Base-by-base conservation (phyloP, 2,888 invertebrate species). In the Nineta flava region DNA sequence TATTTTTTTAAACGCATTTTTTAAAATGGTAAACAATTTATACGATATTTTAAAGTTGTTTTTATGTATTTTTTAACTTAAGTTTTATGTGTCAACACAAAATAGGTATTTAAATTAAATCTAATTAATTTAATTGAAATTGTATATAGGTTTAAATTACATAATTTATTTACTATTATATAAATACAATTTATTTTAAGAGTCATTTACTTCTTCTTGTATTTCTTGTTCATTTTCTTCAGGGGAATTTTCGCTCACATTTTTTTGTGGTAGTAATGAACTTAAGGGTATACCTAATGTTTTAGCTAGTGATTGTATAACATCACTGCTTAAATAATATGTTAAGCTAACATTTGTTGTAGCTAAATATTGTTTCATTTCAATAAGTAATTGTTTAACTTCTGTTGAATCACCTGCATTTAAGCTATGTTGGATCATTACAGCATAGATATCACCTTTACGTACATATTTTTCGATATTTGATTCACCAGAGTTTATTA, bases 381-480 rank as follows among this genome's bases (percentile, higher is more conserved):
- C 67, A 4, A 55, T 52, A 26, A 66, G 60, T 7, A 63, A 54
- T 50, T 65, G 62, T 51, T 63, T 66, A 1, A 64, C 67, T 52
- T 65, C 67, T 1, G 57, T 47, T 52, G 61, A 66, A 52, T 62
- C 60, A 9, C 60, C 61, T 13, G 53, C 53, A 57, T 65, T 65
- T 1, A 68, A 58, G 46, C 57, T 60, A 52, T 64, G 60, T 49
- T 66, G 66, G 48, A 68, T 66, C 66, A 68, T 68, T 26, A 65
- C 53, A 3, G 66, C 65, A 51, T 65, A 68, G 50, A 68, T 60
- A 54, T 68, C 68, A 9, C 68, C 68, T n/a, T 65, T 59, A 12
- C 68, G 60, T 1, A 68, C 63, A 12, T 67, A 61, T 10, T 58
- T 58, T 52, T 68, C 67, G 47, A 67, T 56, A 49, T 66, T 65